These are phyloP conservation scores for Trachythela sp. DNA, from an alignment of 64 coral and sea anemone species.

Conservation along the genomic window DNA sequence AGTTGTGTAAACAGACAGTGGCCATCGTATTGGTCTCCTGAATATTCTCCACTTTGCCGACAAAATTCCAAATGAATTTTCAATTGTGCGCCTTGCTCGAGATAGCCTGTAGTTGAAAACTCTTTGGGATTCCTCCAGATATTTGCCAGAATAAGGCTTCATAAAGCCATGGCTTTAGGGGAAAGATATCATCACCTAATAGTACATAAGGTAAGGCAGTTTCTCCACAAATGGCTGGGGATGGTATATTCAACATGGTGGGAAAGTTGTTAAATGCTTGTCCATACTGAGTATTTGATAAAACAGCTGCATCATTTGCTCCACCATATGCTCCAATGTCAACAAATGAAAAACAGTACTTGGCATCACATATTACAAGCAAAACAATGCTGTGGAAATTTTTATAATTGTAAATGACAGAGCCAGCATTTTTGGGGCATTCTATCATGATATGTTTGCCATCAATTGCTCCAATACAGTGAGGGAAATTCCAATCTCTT, in stretches of 20 bases:
- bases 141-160: slow-evolving; percentile 39
- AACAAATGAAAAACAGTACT: slow-evolving; percentile 45
- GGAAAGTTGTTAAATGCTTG: slow-evolving; percentile 32
- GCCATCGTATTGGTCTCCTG: not conserved
- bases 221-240: slow-evolving; percentile 19
- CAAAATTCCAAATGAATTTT: slow-evolving; percentile 28
- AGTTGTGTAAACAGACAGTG: slow-evolving; percentile 29
- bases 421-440: slow-evolving; percentile 21
- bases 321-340: slow-evolving; percentile 40
- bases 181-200: slow-evolving; percentile 46
- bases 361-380: slow-evolving; percentile 40
- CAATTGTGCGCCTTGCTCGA: slow-evolving; percentile 2
- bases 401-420: slow-evolving; percentile 56
- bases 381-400: slow-evolving; percentile 57
- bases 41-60: slow-evolving; percentile 12
- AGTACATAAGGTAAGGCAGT: slow-evolving; percentile 35
- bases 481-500: slow-evolving; percentile 44
- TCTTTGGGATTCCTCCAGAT: slow-evolving; percentile 5
- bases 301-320: slow-evolving; percentile 41
- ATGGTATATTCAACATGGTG: slow-evolving; percentile 34
- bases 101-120: slow-evolving; percentile 35
- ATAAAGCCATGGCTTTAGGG: slow-evolving; percentile 40
- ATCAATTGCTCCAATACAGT: slow-evolving; percentile 55
- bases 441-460: slow-evolving; percentile 57
- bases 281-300: slow-evolving; percentile 27